Evolutionary conservation across 2,797 vertebrate genomes (phyloP), one percentile per base, ranked within the genome.

Genomic region (Sus cebifrons): DNA sequence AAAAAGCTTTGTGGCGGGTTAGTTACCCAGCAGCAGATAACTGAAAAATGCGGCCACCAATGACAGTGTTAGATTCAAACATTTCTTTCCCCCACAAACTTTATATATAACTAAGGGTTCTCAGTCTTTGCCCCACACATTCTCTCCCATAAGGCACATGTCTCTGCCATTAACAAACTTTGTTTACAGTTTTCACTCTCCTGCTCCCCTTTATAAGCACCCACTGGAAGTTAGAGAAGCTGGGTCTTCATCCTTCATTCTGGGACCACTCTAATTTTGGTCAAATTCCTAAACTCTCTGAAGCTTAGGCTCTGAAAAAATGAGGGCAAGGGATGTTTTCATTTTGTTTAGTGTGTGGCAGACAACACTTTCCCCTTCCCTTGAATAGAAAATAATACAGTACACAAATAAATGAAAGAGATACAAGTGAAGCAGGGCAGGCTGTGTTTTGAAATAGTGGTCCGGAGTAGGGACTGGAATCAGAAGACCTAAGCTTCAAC

Each of bases 11-110:
- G 49, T 75, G 9, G 36, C 58, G 15, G 49, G 36, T 84, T 87
- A 88, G 62, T 77, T 67, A 60, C 3, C 20, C 8, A 89, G 52
- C 44, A 77, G 82, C n/a, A 95, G 27, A 40, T 54, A 78, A 83
- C 2, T 70, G 54, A 29, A 70, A 94, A 89, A 77, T n/a, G 18
- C 5, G 78, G 44, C 27, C 54, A 56, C 40, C 40, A 29, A 74
- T 83, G 89, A 56, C 15, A 73, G 32, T 23, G 90, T 73, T 77
- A 77, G n/a, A 82, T 64, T 82, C 71, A 90, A 85, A 73, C 21
- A 58, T 84, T 68, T 91, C 52, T 65, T 79, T 91, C 49, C 52
- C 58, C 10, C 36, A 14, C 7, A n/a, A 86, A 92, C 27, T 36
- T 78, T 44, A 52, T 32, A 29, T 20, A 56, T 12, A 3, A 21